Evolutionary conservation across 2,888 invertebrate genomes (phyloP), one percentile per base, ranked within the genome.

Genomic region (Catocala nupta): DNA sequence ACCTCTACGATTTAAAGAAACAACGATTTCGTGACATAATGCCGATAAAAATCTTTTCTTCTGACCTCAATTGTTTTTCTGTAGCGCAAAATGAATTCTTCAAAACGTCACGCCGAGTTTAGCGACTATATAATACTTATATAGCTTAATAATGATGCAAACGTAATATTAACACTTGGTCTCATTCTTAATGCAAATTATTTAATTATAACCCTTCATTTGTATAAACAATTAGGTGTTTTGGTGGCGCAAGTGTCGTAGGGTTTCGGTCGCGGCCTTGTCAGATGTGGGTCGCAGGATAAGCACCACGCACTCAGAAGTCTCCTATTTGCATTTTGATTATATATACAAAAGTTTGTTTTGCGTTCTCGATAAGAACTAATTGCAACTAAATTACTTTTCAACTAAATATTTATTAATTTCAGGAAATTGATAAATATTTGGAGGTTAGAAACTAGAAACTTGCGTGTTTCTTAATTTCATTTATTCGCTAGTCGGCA

Each of bases 241-340:
- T 59, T 78, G 67, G 73, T 73, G 77, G 75, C 75, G 65, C 68
- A 78, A 82, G 77, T 84, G 84, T 85, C 83, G 82, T 81, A 80
- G 86, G 87, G 86, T 90, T 45, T 13, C 16, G 42, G 90, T 79
- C 89, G 77, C 87, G 92, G 87, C 93, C 93, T 93, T 91, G 36
- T 81, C 62, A 91, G 92, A 93, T 93, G 90, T 94, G 86, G 94
- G 93, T 86, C 93, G 87, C 70, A 81, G 93, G 93, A 93, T 93
- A 93, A 93, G 86, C 71, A 55, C 82, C 87, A 88, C 88, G 86
- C 87, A 87, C 83, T 78, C 70, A 77, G n/a, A 16, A 80, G 71
- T 80, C 72, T 60, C 43, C 73, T 83, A 93, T 94, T 93, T 92
- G 89, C 93, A 94, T 93, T 91, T 91, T 90, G 88, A 93, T 92